Evolutionary conservation across 1,140 invertebrate species (phyloP).

Genomic region (Drosophila kepulauana): DNA sequence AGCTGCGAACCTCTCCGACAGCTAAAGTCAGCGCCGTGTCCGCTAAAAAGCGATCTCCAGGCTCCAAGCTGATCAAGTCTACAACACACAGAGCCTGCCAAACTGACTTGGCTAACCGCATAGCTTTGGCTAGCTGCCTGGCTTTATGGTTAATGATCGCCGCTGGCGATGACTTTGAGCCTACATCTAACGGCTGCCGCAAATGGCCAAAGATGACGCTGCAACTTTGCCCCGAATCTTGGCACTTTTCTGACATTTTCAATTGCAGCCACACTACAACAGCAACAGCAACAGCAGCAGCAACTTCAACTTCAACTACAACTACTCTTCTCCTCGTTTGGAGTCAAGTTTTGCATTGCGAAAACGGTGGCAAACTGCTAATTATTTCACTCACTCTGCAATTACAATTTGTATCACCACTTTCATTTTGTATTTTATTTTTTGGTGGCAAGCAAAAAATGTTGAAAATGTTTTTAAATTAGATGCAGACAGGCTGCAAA

Average conservation of each 20-base stretch:
- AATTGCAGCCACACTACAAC: conserved; percentile 13
- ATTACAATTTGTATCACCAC: too few relatives aligned
- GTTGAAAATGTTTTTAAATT: too few relatives aligned
- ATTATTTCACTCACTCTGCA: neutral
- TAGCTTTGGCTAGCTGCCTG: conserved; percentile 7
- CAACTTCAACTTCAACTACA: conserved; percentile 1
- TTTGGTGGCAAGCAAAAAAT: too few relatives aligned
- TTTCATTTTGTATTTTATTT: too few relatives aligned
- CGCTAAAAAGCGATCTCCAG: too few relatives aligned
- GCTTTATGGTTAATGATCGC: conserved; percentile 58
- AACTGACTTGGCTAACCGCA: neutral
- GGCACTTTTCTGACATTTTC: conserved; percentile 22
- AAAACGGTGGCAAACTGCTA: neutral
- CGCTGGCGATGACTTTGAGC: conserved; percentile 43
- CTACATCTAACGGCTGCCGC: conserved; percentile 42
- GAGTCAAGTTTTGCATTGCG: neutral
- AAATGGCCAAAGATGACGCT: conserved; percentile 39
- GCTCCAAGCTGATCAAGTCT: neutral
- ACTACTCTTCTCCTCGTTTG: too few relatives aligned
- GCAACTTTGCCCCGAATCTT: conserved; percentile 5
- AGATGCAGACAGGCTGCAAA: too few relatives aligned
- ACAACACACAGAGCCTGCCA: neutral
- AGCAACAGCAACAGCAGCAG: neutral
- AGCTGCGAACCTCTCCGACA: conserved; percentile 15
- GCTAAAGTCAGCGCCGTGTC: neutral